A percentile compares a stretch with the other conserved stretches of the same genome.
Evolutionary conservation across 2,797 vertebrate genomes (phyloP).

Genomic region (Allobates femoralis): DNA sequence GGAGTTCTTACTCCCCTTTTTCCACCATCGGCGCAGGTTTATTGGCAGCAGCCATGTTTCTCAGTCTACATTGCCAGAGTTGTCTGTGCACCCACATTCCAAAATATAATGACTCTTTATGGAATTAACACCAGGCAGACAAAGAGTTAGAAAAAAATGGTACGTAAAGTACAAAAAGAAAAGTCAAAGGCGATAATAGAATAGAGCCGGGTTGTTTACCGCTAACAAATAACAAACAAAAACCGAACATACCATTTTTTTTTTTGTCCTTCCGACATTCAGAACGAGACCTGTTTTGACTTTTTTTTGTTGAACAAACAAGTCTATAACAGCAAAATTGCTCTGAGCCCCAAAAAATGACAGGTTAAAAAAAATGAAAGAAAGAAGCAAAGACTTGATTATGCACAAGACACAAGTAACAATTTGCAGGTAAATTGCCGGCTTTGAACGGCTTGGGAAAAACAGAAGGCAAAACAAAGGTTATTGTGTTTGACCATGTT

Average conservation of each 20-base stretch:
- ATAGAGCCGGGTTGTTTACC: neutral
- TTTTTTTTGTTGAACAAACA: neutral
- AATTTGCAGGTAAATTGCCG: neutral
- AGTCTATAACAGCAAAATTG: slow-evolving; percentile 1
- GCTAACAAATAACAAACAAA: neutral
- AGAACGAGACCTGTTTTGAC: neutral
- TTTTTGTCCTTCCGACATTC: neutral
- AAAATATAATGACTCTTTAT: neutral
- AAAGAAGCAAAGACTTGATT: neutral
- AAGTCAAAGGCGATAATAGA: neutral
- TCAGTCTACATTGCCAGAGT: neutral
- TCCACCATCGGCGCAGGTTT: neutral
- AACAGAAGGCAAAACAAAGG: neutral
- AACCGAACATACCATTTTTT: neutral
- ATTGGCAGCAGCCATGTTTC: neutral
- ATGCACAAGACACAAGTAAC: neutral
- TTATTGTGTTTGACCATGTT: neutral
- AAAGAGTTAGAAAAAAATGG: neutral
- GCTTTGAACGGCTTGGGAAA: neutral
- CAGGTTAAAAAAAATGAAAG: neutral
- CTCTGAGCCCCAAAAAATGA: neutral
- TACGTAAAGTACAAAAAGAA: neutral
- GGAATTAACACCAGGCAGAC: neutral
- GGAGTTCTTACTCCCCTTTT: too few species aligned
- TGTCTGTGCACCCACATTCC: neutral